Base-by-base conservation (phyloP, 2,113 vertebrate species). In the Sterna hirundo region DNA sequence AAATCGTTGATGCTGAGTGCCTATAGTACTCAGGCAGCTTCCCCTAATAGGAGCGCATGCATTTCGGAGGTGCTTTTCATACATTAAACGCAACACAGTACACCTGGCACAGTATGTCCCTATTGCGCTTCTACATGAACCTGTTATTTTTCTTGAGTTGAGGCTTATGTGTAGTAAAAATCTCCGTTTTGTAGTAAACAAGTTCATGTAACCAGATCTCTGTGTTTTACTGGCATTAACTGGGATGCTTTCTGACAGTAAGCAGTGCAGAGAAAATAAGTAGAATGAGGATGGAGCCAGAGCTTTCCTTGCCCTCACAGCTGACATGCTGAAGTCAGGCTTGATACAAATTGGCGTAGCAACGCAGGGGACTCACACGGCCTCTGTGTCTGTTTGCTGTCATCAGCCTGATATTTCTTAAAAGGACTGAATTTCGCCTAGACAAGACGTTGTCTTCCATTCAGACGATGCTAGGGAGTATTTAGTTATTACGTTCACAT, bases 61-160 rank as follows among this genome's bases (percentile, higher is more conserved):
- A 46, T 84, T 78, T 44, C 8, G 5, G 15, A 44, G 9, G 16
- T 57, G 8, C n/a, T 89, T 51, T 30, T 51, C 27, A 64, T 79
- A 13, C 11, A 42, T 66, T 66, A 66, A 88, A 66, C 27, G 68
- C 9, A 69, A 22, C 22, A 44, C 19, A 58, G 7, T 29, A 19
- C 40, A 40, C 29, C 38, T 83, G 46, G 29, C 32, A 34, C 10
- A 9, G 11, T 18, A 26, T 8, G 18, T 66, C 6, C 15, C 20
- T 1, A 0, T 13, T 54, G 36, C 3, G 0, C 12, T 65, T 87
- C 34, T 30, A 2, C 46, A 44, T 0, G 2, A 55, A 51, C 40
- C 32, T 42, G 13, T 19, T 66, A 2, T 30, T 57, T 74, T 68
- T 46, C 58, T 64, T 62, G 11, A 77, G 25, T 11, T 30, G 25